A percentile compares a stretch with the other conserved stretches of the same genome.
phyloP scores from a whole-genome alignment of 2,888 invertebrate species.

The Caenorhabditis sinica region DNA sequence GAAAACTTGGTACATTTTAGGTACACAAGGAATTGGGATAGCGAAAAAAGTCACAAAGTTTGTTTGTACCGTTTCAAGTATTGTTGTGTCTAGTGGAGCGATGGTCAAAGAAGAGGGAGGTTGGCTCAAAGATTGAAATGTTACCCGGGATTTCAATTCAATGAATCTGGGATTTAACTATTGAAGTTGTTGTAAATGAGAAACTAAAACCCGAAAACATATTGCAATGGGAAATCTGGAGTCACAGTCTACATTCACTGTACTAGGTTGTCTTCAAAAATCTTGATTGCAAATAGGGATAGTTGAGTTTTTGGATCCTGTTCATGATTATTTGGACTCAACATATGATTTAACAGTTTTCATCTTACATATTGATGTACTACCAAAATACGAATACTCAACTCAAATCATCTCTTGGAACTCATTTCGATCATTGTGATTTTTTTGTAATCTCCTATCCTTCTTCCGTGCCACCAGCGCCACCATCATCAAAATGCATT shows the following conservation, averaged over 20 bases:
- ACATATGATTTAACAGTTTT: no score
- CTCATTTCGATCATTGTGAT: not conserved
- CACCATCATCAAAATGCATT: conserved; percentile 25
- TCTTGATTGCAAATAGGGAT: no score
- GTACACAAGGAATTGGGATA: not conserved
- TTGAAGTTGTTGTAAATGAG: no score
- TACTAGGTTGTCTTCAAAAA: no score
- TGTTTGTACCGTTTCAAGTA: conserved; percentile 24
- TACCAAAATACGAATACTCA: no score
- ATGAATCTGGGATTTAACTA: not conserved
- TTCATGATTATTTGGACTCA: no score
- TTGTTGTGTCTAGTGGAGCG: not conserved
- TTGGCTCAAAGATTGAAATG: conserved; percentile 25
- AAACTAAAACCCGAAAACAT: no score
- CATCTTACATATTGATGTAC: no score
- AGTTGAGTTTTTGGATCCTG: no score
- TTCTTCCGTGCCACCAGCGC: conserved; percentile 4
- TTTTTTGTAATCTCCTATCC: no score
- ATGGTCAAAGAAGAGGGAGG: not conserved
- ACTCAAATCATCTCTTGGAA: not conserved
- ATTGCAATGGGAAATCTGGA: no score
- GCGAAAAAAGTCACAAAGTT: conserved; percentile 17
- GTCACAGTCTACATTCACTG: no score
- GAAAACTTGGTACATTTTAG: not conserved
- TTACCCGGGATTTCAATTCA: not conserved